Evolutionary conservation across 30 jellyfish, hydroid and myxozoan genomes (phyloP), one percentile per base, ranked within the genome.

Genomic region (Rhopilema esculentum): DNA sequence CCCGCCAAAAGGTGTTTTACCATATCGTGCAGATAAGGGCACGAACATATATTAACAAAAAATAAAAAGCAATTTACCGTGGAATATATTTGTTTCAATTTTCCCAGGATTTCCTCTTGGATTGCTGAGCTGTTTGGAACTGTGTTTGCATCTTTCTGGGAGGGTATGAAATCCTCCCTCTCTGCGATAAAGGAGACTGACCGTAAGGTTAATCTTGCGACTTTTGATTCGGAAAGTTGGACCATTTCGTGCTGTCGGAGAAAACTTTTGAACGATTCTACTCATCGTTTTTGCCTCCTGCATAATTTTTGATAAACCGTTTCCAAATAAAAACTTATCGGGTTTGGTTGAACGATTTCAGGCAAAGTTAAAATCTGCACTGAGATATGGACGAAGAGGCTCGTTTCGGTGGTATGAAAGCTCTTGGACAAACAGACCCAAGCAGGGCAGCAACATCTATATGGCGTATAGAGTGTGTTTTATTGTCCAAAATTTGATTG

Each of bases 161-260:
- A 80, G 90, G 81, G 27, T 30, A 32, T 16, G 21, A 21, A 17
- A 51, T 23, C 83, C 91, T 81, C 91, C 91, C 91, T 64, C 72
- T 21, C 91, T 81, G 91, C 63, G 30, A 62, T 79, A 57, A 63
- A 79, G 62, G 62, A 79, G 89, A 27, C 27, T 77, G 29, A 17
- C 24, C 33, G 48, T 20, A 27, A 24, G 51, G 48, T 69, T 27
- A 8, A 20, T 16, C 50, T 17, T 27, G 50, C 51, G 24, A 27
- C 9, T 69, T 21, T 17, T 29, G 40, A 19, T 24, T 28, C 62
- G 64, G n/a, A 22, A 22, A 19, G 27, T 53, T 4, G 25, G 63
- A 19, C 49, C 25, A 9, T 23, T 50, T 53, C 77, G 77, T 20
- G 77, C 33, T 29, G 33, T 32, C 29, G 77, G 26, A 18, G 75